These are phyloP conservation scores for Chymomyza caudatula DNA, from an alignment of 2,888 invertebrate species.

Conservation along the genomic window DNA sequence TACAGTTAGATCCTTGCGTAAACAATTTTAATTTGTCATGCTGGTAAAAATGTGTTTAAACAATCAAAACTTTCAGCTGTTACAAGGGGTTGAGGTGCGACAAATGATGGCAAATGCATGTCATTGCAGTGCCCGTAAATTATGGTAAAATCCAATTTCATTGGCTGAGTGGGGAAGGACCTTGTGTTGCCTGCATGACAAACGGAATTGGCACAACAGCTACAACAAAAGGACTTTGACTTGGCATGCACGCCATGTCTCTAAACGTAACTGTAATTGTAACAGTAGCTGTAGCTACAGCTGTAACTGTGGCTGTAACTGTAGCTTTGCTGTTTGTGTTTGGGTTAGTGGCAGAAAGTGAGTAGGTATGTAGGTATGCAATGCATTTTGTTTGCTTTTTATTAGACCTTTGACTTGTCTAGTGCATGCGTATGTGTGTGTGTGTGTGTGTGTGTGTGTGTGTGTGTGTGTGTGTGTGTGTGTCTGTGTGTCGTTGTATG, in stretches of 20 bases:
- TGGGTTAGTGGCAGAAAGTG: conserved; percentile 59
- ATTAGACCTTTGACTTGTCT: conserved; percentile 44
- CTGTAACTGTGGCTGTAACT: not conserved
- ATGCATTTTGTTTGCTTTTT: conserved; percentile 71
- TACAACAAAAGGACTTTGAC: conserved; percentile 21
- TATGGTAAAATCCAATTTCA: not conserved
- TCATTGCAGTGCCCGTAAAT: not conserved
- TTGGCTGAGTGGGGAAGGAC: not conserved
- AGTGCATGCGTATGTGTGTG: conserved; percentile 22
- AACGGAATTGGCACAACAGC: conserved; percentile 36
- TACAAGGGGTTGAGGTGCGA: not conserved
- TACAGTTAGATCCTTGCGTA: conserved; percentile 69
- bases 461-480: not conserved
- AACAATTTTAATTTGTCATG: conserved; percentile 63
- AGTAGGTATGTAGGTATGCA: conserved; percentile 67
- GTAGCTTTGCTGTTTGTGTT: conserved; percentile 23
- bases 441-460: conserved; percentile 19
- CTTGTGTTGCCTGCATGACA: conserved; percentile 35
- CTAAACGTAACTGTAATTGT: not conserved
- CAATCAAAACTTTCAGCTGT: not conserved
- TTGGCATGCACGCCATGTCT: conserved; percentile 49
- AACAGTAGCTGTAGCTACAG: not conserved
- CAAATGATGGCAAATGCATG: not conserved
- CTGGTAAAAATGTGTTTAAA: not conserved
- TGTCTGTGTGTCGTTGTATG: too few species aligned